Percentiles rank a stretch among this genome's conserved stretches.
Evolutionary conservation across 1,140 invertebrate species (phyloP).

Genomic region (Formica exsecta): DNA sequence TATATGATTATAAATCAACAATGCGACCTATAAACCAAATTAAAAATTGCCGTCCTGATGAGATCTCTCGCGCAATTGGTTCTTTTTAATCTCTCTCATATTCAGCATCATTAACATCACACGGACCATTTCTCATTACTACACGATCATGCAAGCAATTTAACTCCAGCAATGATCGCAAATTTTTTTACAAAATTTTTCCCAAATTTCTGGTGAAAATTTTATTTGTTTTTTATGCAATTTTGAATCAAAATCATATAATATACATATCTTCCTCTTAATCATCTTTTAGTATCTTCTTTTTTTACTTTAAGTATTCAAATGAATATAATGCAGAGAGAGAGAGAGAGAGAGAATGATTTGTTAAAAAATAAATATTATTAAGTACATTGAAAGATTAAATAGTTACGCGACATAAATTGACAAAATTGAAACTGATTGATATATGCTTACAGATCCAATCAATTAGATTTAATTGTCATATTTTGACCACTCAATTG

Average conservation of each 20-base stretch:
- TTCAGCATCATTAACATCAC: background rate
- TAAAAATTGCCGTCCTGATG: background rate
- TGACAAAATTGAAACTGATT: background rate
- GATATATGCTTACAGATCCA: background rate
- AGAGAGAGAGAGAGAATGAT: no score
- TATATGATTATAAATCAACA: no score
- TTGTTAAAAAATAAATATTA: background rate
- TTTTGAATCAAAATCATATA: background rate
- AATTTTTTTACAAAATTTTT: background rate
- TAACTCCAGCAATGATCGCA: background rate
- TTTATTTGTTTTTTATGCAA: background rate
- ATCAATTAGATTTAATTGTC: slow-evolving; percentile 2
- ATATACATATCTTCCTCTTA: background rate
- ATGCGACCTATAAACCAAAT: slow-evolving; percentile 28
- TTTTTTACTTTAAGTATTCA: background rate
- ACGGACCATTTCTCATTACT: background rate
- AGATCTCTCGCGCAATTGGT: slow-evolving; percentile 25
- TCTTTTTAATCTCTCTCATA: slow-evolving; percentile 25
- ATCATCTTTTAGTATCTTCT: background rate
- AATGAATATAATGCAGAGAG: background rate
- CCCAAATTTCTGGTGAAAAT: background rate
- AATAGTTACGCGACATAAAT: background rate
- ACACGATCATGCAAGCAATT: slow-evolving; percentile 10
- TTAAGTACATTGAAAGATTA: background rate
- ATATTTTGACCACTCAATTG: background rate